Evolutionary conservation across 2,888 invertebrate species (phyloP), one percentile per base, ranked within the genome.

Genomic region (Caenorhabditis japonica): DNA sequence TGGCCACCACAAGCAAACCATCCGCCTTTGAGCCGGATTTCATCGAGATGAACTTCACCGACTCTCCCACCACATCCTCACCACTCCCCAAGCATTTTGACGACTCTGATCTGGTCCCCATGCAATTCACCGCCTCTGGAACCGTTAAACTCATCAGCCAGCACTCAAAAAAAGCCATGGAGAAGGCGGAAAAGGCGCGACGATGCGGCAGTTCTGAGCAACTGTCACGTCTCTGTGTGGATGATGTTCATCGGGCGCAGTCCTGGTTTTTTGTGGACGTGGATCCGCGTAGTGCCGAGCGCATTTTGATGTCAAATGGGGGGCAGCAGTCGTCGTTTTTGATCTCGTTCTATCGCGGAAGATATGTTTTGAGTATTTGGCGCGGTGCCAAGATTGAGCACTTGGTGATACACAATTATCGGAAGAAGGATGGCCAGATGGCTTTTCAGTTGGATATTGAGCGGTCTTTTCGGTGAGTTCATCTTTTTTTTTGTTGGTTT

Each of bases 231-330:
- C 13, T 46, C 17, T 30, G 36, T 8, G 30, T 69, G 15, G 60
- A 61, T 21, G 72, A 77, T 23, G 46, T 79, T 7, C 80, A 77
- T 27, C 30, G 55, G 13, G 52, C 69, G 1, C 78, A 82, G 34
- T 55, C 72, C 34, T 82, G 81, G 81, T 82, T 79, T 56, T 82
- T 74, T 38, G 27, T 64, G 2, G 60, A 76, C 13, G 44, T 73
- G 15, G 75, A 75, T 27, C 61, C 69, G 15, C 44, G 33, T 12
- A 49, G 61, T 19, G 77, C 79, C 3, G 77, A 79, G 33, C 5
- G 62, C 5, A 76, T 82, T 44, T 51, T 82, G 23, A 66, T 64
- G 58, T 58, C 70, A 36, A 53, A 75, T n/a, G 81, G 78, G 25
- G 43, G 56, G 17, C 17, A 39, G 7, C 64, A 82, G 3, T n/a